These are phyloP conservation scores for Aix galericulata DNA, from an alignment of 2,113 vertebrate species.

Conservation along the genomic window DNA sequence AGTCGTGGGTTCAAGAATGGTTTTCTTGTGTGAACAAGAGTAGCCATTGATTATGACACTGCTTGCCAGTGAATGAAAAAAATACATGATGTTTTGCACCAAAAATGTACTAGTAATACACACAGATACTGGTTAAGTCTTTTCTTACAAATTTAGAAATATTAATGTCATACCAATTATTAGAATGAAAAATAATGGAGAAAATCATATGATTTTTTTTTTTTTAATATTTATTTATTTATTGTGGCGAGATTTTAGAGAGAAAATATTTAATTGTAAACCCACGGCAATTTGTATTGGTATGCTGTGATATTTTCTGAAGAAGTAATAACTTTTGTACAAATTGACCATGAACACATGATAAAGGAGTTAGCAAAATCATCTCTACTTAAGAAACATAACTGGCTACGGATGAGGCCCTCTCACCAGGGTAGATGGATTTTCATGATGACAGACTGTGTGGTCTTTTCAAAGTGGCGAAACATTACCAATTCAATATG, in stretches of 20 bases:
- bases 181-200: neutral
- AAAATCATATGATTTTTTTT: constrained; percentile 35
- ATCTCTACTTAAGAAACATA: neutral
- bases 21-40: neutral
- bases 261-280: constrained; percentile 27
- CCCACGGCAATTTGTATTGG: neutral
- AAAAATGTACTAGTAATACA: neutral
- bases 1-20: neutral
- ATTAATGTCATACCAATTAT: neutral
- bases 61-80: neutral
- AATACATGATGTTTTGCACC: neutral
- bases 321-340: neutral
- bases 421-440: neutral
- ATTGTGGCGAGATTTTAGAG: constrained; percentile 7
- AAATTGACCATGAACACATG: neutral
- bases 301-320: neutral
- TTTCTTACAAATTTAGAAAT: constrained; percentile 32
- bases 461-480: neutral
- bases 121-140: neutral
- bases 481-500: neutral
- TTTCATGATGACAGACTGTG: neutral
- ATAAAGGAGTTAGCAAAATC: neutral
- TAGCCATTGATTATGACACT: neutral
- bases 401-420: neutral
- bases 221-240: neutral